Evolutionary conservation across 2,113 vertebrate genomes (phyloP), one percentile per base, ranked within the genome.

Genomic region (Gobio gobio): DNA sequence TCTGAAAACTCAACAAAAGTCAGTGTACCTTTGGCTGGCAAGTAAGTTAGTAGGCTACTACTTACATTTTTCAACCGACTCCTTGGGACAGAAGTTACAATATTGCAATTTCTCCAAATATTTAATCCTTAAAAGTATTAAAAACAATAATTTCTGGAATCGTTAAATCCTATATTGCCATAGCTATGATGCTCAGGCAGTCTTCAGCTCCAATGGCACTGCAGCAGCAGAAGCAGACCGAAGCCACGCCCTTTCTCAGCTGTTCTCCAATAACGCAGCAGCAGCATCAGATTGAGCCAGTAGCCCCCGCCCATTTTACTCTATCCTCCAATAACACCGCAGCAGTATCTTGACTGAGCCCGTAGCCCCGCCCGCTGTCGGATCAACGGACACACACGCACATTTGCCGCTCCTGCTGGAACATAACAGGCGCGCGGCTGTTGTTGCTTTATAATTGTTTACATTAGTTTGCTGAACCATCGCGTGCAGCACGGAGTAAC

Each of bases 401-500:
- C 76, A 59, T 3, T 78, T n/a, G 47, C 29, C 66, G 18, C 47
- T 72, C 18, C 64, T 82, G 49, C 29, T 26, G 64, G 49, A 72
- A 56, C 64, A 5, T 72, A 24, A 72, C 1, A 72, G n/a, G 40
- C 40, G 59, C 29, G 18, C 47, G 20, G 12, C 49, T 54, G 63
- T 70, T 56, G 63, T 81, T 56, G 29, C 68, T 82, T 56, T 70
- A 14, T 40, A 3, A 40, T 72, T 82, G 64, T 82, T 72, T 82
- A 72, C 72, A 26, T 54, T 40, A 70, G 22, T 82, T 72, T 82
- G 8, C 20, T 13, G 80, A 20, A 56, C 3, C 13, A 3, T 72
- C 29, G 49, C 49, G 22, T 72, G 47, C 29, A 14, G 29, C 29
- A 16, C 49, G 22, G 64, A 82, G 9, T 82, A 70, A 82, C 80